These are phyloP conservation scores for Drosophila setosimentum DNA, from an alignment of 2,888 invertebrate species.

Conservation along the genomic window DNA sequence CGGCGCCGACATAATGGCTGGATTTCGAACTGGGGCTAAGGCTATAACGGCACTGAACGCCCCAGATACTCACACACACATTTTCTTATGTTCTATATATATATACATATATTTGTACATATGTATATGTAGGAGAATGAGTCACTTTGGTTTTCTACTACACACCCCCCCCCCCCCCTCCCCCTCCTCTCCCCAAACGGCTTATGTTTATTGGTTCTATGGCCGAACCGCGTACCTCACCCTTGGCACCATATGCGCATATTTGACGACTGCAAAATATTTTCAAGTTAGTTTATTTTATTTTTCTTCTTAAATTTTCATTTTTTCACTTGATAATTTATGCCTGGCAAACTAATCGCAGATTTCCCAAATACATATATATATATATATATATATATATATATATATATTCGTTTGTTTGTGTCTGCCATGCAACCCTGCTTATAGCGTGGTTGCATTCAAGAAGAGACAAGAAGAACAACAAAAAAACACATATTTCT, in stretches of 20 bases:
- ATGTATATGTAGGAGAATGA: constrained; percentile 28
- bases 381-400: constrained; percentile 3
- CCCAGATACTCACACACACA: constrained; percentile 56
- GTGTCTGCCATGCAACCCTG: constrained; percentile 21
- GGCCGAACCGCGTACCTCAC: constrained; percentile 5
- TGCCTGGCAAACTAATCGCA: constrained; percentile 12
- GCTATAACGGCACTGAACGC: constrained; percentile 43
- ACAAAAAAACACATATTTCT: constrained; percentile 29
- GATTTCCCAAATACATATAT: constrained; percentile 8
- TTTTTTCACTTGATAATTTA: constrained; percentile 19
- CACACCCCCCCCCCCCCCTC: not conserved
- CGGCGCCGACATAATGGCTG: constrained; percentile 34
- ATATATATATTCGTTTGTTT: constrained; percentile 3
- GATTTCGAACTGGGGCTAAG: constrained; percentile 59
- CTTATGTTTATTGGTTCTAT: not conserved
- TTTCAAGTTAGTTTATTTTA: constrained; percentile 15
- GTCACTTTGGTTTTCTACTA: constrained; percentile 28
- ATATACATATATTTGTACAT: not conserved
- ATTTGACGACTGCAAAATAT: constrained; percentile 46
- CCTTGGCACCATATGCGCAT: constrained; percentile 4
- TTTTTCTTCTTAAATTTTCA: constrained; percentile 6
- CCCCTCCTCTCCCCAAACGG: not conserved
- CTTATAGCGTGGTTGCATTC: constrained; percentile 42
- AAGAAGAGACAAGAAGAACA: constrained; percentile 5
- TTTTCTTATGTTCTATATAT: constrained; percentile 12